These are phyloP conservation scores for Cryptoleucopteryx plumbea DNA, from an alignment of 2,113 vertebrate genomes.

Conservation along the genomic window DNA sequence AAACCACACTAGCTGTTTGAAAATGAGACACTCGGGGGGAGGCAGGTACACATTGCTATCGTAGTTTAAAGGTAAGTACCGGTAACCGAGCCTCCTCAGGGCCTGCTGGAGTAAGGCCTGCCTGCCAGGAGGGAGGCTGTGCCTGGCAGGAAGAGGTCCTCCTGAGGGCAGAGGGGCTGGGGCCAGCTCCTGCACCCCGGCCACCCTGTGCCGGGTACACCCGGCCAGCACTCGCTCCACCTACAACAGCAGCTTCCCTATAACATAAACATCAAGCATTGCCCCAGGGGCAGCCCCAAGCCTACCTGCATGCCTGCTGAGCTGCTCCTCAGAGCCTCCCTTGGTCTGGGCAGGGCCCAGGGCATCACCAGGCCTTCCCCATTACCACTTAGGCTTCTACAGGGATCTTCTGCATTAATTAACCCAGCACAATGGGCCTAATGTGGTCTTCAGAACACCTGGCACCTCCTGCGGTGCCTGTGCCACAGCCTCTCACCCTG, in stretches of 20 bases:
- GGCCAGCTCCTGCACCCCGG: rapidly evolving
- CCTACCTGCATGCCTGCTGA: background rate
- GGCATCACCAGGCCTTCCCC: background rate
- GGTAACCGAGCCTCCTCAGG: rapidly evolving
- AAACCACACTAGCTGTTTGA: background rate
- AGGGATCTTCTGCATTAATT: background rate
- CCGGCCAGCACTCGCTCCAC: rapidly evolving
- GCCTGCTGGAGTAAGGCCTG: background rate
- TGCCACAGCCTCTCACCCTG: background rate
- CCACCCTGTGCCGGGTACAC: rapidly evolving
- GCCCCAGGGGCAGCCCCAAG: background rate
- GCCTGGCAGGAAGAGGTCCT: background rate
- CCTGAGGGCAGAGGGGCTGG: background rate
- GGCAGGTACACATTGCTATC: rapidly evolving
- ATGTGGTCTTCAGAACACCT: background rate
- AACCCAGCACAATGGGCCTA: background rate
- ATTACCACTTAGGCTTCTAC: background rate
- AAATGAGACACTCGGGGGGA: background rate
- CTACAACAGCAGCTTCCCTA: background rate
- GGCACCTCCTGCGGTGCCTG: background rate
- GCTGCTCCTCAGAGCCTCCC: rapidly evolving
- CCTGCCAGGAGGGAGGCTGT: background rate
- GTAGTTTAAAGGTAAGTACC: background rate
- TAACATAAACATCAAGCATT: background rate
- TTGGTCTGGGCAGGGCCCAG: no score